A percentile compares a stretch with the other conserved stretches of the same genome.
Conservation (phyloP, 2,113 vertebrate species). For the Megaceryle torquata region DNA sequence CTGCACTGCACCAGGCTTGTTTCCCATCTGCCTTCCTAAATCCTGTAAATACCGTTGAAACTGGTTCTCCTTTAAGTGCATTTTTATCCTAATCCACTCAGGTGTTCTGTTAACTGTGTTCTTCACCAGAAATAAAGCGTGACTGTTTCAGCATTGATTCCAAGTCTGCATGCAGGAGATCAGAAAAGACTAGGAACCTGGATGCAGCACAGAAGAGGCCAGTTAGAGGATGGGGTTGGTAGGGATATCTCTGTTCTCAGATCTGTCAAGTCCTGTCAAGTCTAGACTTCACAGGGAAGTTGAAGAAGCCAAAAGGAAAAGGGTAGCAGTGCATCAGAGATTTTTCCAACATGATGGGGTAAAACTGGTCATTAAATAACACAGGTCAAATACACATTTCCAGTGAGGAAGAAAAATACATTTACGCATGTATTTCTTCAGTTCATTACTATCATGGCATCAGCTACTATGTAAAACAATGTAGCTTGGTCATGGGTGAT, state of each 20-base stretch:
- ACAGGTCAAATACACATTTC: not conserved
- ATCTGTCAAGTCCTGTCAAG: not conserved
- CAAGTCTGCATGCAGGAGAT: not conserved
- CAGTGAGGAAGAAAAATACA: not conserved
- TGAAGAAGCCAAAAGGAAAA: not conserved
- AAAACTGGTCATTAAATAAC: not conserved
- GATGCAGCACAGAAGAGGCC: not conserved
- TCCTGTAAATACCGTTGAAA: not conserved
- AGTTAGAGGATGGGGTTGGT: not conserved
- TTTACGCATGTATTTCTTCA: not conserved
- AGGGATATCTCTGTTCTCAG: not conserved
- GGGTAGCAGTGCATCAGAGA: not conserved
- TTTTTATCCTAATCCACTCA: not conserved
- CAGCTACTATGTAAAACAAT: not conserved
- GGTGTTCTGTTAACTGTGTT: not conserved
- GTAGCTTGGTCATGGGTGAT: not conserved
- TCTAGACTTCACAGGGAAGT: not conserved
- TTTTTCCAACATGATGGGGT: accelerated
- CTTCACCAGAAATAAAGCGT: not conserved
- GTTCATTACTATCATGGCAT: not conserved
- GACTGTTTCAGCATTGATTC: not conserved
- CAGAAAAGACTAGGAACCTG: not conserved
- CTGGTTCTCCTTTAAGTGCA: not conserved
- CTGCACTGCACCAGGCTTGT: not conserved
- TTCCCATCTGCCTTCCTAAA: not conserved